Conservation (phyloP, 2,888 invertebrate genomes). For the Tortrix viridana region DNA sequence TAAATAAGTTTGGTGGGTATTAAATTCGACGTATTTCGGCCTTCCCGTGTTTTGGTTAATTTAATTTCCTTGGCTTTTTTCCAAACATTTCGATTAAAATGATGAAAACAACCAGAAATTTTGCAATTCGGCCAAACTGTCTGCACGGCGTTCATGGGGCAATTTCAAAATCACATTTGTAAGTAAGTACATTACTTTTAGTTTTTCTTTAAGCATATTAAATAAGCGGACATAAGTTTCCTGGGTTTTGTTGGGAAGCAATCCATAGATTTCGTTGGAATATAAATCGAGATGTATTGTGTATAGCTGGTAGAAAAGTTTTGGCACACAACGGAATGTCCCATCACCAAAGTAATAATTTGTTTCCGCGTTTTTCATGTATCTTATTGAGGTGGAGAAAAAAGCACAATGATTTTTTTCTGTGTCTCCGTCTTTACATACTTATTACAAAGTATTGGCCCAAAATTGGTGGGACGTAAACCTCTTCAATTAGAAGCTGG, state of each 20-base stretch:
- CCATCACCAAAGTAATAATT: background rate
- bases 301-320: background rate
- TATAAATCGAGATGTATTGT: background rate
- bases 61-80: too few species aligned
- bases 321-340: background rate
- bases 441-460: background rate
- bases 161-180: too few species aligned
- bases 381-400: too few species aligned
- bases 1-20: too few species aligned
- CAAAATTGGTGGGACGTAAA: conserved; percentile 3
- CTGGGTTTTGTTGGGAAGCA: background rate
- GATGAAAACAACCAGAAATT: conserved; percentile 64
- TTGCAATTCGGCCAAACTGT: too few species aligned
- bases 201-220: background rate
- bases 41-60: too few species aligned
- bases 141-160: too few species aligned
- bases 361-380: too few species aligned
- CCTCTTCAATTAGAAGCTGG: background rate
- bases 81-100: conserved; percentile 64
- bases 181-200: background rate
- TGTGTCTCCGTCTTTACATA: too few species aligned
- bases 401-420: background rate
- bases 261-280: background rate
- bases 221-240: background rate
- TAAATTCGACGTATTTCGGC: too few species aligned